Evolutionary conservation across 2,113 vertebrate species (phyloP), one percentile per base, ranked within the genome.

Genomic region (Neogale vison): DNA sequence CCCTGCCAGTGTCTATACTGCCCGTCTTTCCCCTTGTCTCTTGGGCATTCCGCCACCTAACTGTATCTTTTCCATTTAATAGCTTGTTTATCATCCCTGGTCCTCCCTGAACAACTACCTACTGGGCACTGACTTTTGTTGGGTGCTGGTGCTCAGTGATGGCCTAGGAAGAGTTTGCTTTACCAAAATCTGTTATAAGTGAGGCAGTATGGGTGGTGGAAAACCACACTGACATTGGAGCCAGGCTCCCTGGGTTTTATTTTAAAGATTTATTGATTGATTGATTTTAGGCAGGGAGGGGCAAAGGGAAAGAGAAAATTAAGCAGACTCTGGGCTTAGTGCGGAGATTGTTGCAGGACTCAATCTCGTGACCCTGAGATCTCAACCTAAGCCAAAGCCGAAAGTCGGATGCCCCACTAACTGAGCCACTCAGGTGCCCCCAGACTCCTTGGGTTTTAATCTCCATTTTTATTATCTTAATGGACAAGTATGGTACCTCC

Each of bases 1-100:
- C 4, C 24, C 3, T 17, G n/a, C 47, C 12, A 26, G 10, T 9
- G 24, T 52, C 84, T 42, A 0, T 3, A 12, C 26, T 24, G 1
- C 50, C 26, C 31, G 7, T 39, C 45, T 80, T 92, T 47, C 34
- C 36, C 13, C 10, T 45, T 10, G 14, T 72, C 24, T 93, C 76
- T 57, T 20, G 31, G 52, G 24, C 57, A 84, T 50, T 82, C 34
- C 7, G 83, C 31, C 26, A 52, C 31, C 83, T 50, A 63, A 34
- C 18, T 45, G 10, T 45, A n/a, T n/a, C 21, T 21, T 93, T 82
- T 93, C 39, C 39, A 81, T 31, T 23, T 10, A 50, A 39, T 12
- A 82, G 71, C n/a, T 69, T 87, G 13, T 89, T 81, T 87, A 36
- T 15, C 29, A 26, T 50, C 26, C 47, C 39, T 82, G 39, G 8